Percentiles rank a stretch among this genome's conserved stretches.
Conservation (phyloP, 1,140 invertebrate genomes). For the Brachionus manjavacas region DNA sequence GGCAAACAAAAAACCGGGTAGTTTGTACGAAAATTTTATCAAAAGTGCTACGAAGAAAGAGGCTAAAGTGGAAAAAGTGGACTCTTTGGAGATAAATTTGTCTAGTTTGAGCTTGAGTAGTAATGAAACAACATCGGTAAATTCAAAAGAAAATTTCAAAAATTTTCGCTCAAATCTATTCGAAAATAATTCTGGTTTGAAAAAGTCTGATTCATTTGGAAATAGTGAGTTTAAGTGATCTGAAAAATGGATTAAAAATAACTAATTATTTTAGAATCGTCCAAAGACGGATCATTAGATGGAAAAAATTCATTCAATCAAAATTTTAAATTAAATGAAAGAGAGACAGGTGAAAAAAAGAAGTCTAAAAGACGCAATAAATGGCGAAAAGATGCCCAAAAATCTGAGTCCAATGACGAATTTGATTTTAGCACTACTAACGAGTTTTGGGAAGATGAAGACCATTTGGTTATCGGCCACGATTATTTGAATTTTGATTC, state of each 20-base stretch:
- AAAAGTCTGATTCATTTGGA: conserved; percentile 15
- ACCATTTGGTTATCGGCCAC: neutral
- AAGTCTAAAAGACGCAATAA: neutral
- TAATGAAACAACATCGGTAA: neutral
- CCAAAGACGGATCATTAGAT: neutral
- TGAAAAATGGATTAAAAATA: neutral
- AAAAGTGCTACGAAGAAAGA: neutral
- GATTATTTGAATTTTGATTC: neutral
- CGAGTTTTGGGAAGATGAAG: conserved; percentile 23
- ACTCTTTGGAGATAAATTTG: neutral
- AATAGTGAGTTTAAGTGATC: neutral
- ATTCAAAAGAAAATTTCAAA: neutral
- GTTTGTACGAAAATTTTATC: conserved; percentile 26
- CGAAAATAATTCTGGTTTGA: neutral
- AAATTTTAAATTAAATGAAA: neutral
- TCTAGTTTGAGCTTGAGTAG: conserved; percentile 9
- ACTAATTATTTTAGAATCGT: neutral
- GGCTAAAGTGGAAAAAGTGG: neutral
- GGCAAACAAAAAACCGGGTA: neutral
- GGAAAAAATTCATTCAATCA: neutral
- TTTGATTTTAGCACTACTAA: neutral
- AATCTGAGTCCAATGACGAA: neutral
- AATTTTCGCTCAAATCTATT: neutral
- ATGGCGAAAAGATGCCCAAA: neutral
- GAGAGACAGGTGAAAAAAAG: neutral